These are phyloP conservation scores for Synanthedon formicaeformis DNA, from an alignment of 2,888 invertebrate genomes.

Conservation along the genomic window DNA sequence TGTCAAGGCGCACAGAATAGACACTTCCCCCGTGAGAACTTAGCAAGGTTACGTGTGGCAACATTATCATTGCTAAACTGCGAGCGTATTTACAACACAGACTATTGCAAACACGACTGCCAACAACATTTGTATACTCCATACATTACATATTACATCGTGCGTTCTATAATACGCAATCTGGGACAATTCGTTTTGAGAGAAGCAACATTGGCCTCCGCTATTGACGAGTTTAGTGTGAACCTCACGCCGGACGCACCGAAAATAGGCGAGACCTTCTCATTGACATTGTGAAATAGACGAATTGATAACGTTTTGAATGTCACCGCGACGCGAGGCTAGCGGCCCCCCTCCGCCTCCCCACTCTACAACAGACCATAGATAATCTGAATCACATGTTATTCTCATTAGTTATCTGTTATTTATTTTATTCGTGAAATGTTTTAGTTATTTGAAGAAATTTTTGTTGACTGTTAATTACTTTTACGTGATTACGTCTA, in stretches of 20 bases:
- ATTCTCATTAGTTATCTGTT: not conserved
- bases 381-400: conserved; percentile 8
- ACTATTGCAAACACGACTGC: conserved; percentile 56
- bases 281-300: conserved; percentile 72
- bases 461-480: no score
- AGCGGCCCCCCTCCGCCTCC: conserved; percentile 38
- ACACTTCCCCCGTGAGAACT: conserved; percentile 70
- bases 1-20: conserved; percentile 66
- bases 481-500: no score
- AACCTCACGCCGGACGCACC: conserved; percentile 30
- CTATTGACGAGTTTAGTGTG: not conserved
- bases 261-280: conserved; percentile 68
- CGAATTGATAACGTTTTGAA: conserved; percentile 65
- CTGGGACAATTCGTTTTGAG: conserved; percentile 1
- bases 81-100: conserved; percentile 66
- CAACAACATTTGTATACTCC: conserved; percentile 43
- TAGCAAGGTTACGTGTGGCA: conserved; percentile 68
- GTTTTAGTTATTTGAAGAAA: no score
- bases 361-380: conserved; percentile 30
- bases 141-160: conserved; percentile 14
- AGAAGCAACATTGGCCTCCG: not conserved
- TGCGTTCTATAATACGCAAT: conserved; percentile 16
- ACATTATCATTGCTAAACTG: conserved; percentile 69
- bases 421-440: no score
- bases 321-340: conserved; percentile 65